Conservation (phyloP, 2,888 invertebrate genomes). For the Drosophila monieri region DNA sequence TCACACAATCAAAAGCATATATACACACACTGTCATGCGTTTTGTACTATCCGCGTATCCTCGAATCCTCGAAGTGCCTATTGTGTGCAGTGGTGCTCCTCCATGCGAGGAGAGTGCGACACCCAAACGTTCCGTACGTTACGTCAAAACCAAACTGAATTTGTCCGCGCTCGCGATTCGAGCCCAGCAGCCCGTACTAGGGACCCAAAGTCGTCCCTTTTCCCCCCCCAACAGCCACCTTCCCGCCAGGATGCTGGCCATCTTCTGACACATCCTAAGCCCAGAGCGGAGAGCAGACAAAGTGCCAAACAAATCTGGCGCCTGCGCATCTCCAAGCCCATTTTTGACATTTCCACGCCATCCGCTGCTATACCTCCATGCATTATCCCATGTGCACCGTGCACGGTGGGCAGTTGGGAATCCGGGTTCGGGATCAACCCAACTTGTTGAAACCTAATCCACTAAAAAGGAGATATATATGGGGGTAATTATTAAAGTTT, state of each 20-base stretch:
- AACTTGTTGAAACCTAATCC: neutral
- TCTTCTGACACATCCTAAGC: slow-evolving; percentile 43
- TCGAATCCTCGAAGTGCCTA: slow-evolving; percentile 27
- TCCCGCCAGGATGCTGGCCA: slow-evolving; percentile 34
- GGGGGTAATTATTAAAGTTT: neutral
- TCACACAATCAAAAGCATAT: slow-evolving; percentile 10
- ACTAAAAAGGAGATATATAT: neutral
- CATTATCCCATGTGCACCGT: slow-evolving; percentile 4
- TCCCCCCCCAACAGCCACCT: neutral
- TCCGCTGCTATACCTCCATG: slow-evolving; percentile 16
- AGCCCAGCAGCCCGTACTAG: slow-evolving; percentile 46
- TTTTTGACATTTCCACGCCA: slow-evolving; percentile 45
- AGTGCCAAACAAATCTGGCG: slow-evolving; percentile 34
- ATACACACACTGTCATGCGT: slow-evolving; percentile 38
- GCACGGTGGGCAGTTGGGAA: neutral
- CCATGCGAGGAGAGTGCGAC: slow-evolving; percentile 18
- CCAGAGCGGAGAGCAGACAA: slow-evolving; percentile 32
- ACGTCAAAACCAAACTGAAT: slow-evolving; percentile 65
- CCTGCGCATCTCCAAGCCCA: slow-evolving; percentile 50
- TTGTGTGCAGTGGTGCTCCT: slow-evolving; percentile 24
- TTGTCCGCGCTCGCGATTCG: slow-evolving; percentile 51
- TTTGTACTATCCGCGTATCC: slow-evolving; percentile 36
- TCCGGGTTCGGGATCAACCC: neutral
- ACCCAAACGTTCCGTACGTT: slow-evolving; percentile 61
- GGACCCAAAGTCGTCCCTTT: neutral